Evolutionary conservation across 2,113 vertebrate species (phyloP), one percentile per base, ranked within the genome.

Genomic region (Columba livia): DNA sequence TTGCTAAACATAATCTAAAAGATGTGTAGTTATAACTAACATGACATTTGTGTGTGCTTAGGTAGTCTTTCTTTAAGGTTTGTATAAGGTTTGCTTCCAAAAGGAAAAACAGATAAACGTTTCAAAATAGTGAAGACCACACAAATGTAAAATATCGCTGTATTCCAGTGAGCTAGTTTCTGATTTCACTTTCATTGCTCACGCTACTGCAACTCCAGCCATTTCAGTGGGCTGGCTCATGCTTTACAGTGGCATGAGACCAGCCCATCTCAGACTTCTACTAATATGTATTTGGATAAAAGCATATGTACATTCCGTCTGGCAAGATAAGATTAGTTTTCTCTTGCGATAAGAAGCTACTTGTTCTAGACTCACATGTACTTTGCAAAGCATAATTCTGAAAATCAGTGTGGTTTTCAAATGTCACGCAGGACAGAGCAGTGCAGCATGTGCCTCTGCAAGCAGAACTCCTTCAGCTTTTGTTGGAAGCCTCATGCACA

Each of bases 311-410:
- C 23, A 0, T 80, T 82, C 79, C 0, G 0, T 42, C 56, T 50
- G 31, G 53, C 36, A 78, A 96, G 93, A 92, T 93, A 93, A 95
- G 77, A 89, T 92, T 90, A 86, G 12, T 80, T 74, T 88, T 81
- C 17, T 65, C 67, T 32, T 54, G 21, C 3, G 86, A 90, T 93
- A 89, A 95, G 94, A 88, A 94, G 48, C 26, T 64, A 38, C 58
- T 88, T 78, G 56, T 28, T 90, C 51, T 88, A 88, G 71, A 50
- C n/a, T 88, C 2, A 1, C 4, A 18, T 5, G 20, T 44, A 25
- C 40, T 93, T 85, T 72, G 53, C 42, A 90, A 75, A 65, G 72
- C 51, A 17, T 47, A 90, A 83, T 58, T 79, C 10, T 4, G 53
- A 62, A 47, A 87, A 42, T n/a, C 57, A 20, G 25, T 20, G 16